Percentiles rank a stretch among this genome's conserved stretches.
Conservation (phyloP, 1,140 invertebrate genomes). For the Lepidostoma basale region DNA sequence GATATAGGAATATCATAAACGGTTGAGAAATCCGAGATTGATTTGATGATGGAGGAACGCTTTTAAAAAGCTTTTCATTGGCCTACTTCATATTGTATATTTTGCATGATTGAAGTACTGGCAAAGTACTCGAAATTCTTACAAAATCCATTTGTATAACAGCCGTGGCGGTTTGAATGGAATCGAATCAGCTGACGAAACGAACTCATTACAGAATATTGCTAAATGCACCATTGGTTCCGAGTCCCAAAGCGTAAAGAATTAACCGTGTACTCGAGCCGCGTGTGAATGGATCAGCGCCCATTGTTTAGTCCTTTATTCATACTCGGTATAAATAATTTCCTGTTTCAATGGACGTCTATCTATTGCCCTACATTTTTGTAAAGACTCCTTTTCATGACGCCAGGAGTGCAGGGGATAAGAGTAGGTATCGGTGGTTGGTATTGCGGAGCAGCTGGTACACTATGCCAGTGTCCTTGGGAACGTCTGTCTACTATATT, state of each 20-base stretch:
- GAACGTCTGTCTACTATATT: not conserved
- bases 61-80: too few species aligned
- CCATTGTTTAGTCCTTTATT: conserved; percentile 20
- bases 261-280: not conserved
- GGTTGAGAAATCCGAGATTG: too few species aligned
- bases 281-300: not conserved
- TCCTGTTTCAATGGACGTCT: conserved; percentile 14
- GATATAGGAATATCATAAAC: too few species aligned
- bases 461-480: not conserved
- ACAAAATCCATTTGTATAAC: too few species aligned
- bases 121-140: too few species aligned
- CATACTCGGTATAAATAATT: conserved; percentile 10
- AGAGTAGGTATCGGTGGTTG: conserved; percentile 1
- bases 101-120: too few species aligned
- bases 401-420: not conserved
- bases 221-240: not conserved
- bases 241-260: not conserved
- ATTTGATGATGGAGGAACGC: too few species aligned
- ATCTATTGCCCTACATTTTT: conserved; percentile 13
- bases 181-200: too few species aligned
- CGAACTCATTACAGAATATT: not conserved
- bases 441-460: not conserved
- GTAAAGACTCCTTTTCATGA: conserved; percentile 14
- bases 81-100: too few species aligned
- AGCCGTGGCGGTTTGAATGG: too few species aligned